Evolutionary conservation across 2,888 invertebrate genomes (phyloP).

Genomic region (Cephus pulcher): DNA sequence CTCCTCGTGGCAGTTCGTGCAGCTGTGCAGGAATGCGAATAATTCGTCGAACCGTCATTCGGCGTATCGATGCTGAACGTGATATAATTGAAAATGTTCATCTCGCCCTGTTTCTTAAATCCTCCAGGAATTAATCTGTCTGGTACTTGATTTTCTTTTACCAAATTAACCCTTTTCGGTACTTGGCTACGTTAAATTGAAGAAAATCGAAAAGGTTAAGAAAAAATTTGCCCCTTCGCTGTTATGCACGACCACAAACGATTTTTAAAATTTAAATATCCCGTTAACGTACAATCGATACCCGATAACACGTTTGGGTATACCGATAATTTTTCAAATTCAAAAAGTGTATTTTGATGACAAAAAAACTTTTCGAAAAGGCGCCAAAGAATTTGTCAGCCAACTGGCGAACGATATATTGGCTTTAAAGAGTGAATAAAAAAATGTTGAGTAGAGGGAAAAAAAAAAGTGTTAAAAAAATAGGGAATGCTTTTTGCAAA

Average conservation of each 20-base stretch:
- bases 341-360: too few relatives aligned
- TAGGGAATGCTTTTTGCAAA: constrained; percentile 10
- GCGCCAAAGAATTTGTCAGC: not conserved
- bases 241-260: too few relatives aligned
- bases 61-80: not conserved
- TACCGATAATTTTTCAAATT: too few relatives aligned
- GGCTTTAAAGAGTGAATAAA: not conserved
- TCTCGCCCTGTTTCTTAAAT: not conserved
- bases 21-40: not conserved
- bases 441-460: not conserved
- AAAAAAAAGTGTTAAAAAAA: not conserved
- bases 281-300: too few relatives aligned
- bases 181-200: not conserved
- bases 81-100: not conserved
- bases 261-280: too few relatives aligned
- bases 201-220: too few relatives aligned
- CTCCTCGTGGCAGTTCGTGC: not conserved
- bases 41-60: not conserved
- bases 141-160: not conserved
- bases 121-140: not conserved
- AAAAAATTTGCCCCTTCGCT: too few relatives aligned
- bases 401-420: not conserved
- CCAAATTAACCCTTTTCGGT: not conserved
- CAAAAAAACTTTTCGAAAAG: not conserved
- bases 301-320: too few relatives aligned